These are phyloP conservation scores for Darevskia nairensis DNA, from an alignment of 2,797 vertebrate genomes.

Conservation along the genomic window DNA sequence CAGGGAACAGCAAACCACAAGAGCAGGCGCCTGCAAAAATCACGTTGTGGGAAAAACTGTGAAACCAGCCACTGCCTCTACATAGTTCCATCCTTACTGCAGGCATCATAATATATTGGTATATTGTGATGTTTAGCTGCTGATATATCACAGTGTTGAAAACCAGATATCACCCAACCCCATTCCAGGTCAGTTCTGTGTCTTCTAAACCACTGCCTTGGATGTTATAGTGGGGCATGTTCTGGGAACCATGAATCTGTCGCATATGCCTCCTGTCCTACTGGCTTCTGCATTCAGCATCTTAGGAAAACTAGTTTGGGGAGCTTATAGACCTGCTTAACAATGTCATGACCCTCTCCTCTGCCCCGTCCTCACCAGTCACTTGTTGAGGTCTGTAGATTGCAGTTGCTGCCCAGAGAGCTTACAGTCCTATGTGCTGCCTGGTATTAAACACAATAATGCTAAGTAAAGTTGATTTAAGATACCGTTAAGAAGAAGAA, in stretches of 20 bases:
- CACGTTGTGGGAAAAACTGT: too few species aligned
- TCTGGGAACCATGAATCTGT: neutral
- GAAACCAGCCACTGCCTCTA: too few species aligned
- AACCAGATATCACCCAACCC: too few species aligned
- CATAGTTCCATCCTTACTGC: too few species aligned
- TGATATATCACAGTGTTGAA: too few species aligned
- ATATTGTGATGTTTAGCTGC: too few species aligned
- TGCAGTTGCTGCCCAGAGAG: neutral
- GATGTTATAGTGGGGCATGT: neutral
- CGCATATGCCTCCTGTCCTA: neutral
- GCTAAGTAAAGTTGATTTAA: neutral
- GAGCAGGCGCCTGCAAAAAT: too few species aligned
- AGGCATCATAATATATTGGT: too few species aligned
- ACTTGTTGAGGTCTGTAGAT: neutral
- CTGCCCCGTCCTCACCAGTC: neutral
- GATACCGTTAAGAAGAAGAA: neutral
- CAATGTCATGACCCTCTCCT: neutral
- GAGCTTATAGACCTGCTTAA: neutral
- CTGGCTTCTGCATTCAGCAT: neutral
- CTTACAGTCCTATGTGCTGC: neutral
- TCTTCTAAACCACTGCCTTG: neutral
- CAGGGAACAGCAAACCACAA: too few species aligned
- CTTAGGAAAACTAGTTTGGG: neutral
- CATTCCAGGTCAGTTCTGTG: neutral
- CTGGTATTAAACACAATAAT: neutral